Evolutionary conservation across 2,888 invertebrate genomes (phyloP), one percentile per base, ranked within the genome.

Genomic region (Pseudococcus longispinus): DNA sequence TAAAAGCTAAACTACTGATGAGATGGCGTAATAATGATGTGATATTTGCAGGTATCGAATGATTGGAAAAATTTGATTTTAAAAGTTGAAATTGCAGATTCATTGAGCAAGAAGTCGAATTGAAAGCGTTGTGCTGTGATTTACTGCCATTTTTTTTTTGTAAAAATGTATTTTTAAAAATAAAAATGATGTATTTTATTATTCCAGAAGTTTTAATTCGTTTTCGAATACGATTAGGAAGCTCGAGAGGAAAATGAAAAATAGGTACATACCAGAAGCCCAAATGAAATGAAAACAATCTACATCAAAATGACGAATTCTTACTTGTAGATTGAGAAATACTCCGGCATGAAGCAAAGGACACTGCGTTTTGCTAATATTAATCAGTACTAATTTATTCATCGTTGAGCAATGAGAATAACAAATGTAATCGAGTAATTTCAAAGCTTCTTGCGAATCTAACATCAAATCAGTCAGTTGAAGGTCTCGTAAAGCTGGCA

Each of bases 401-500:
- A 96, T 91, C 6, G 93, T 93, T 80, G 93, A 92, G 87, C 93
- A 93, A 89, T 94, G 94, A 80, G 92, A 92, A 87, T 92, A 91
- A 88, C 94, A 93, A 6, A 96, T 93, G 89, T 95, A 94, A 88
- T 95, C 95, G 89, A 96, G 91, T 84, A 96, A 91, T 90, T 93
- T 93, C 88, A 93, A 92, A 0, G 95, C 95, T 89, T 94, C 94
- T 87, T 92, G 92, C 29, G 93, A 93, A 85, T 96, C 94, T 84
- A 96, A 90, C 90, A 96, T 93, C 88, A 96, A 92, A 90, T 96
- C 95, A 32, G 94, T 92, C 82, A 96, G 90, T 89, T 94, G 94
- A 65, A 96, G 90, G 8, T 92, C 92, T 88, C 92, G 92, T 11
- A 96, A 90, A 20, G 88, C 87, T 74, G 91, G 92, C 60, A 96